Conservation (phyloP, 2,113 vertebrate genomes). For the Benitochromis conjunctus region DNA sequence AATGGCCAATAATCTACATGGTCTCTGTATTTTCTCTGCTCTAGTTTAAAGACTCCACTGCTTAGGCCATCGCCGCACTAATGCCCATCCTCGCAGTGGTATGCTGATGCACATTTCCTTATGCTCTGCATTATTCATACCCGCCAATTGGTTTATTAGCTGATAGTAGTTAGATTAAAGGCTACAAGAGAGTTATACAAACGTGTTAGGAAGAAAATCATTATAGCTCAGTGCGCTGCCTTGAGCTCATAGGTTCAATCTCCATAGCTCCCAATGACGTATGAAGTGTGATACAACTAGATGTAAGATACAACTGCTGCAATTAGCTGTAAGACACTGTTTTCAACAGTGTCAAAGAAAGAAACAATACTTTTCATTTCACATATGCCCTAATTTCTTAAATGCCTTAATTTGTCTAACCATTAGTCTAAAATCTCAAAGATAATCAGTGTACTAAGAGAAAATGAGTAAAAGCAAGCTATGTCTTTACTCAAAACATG, state of each 20-base stretch:
- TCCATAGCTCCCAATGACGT: not conserved
- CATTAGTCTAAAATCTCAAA: not conserved
- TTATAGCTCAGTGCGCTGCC: not conserved
- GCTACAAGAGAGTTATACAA: not conserved
- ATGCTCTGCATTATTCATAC: conserved; percentile 36
- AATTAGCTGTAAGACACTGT: not conserved
- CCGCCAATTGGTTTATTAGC: not conserved
- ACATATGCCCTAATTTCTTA: not conserved
- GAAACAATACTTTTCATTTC: not conserved
- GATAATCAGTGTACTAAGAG: not conserved
- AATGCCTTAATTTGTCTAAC: not conserved
- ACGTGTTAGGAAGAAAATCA: not conserved
- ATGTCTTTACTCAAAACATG: not conserved
- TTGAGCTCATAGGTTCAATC: not conserved
- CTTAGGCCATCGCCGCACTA: not conserved
- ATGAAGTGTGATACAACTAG: not conserved
- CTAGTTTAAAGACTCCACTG: conserved; percentile 28
- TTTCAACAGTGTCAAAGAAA: not conserved
- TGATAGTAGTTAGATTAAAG: conserved; percentile 8
- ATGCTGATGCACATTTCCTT: conserved; percentile 21
- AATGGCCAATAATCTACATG: conserved; percentile 20
- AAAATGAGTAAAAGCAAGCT: not conserved
- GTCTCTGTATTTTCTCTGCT: conserved; percentile 40
- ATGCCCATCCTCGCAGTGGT: not conserved
- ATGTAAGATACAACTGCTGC: not conserved